Conservation (phyloP, 2,888 invertebrate species). For the Drosophila atroscutellata region DNA sequence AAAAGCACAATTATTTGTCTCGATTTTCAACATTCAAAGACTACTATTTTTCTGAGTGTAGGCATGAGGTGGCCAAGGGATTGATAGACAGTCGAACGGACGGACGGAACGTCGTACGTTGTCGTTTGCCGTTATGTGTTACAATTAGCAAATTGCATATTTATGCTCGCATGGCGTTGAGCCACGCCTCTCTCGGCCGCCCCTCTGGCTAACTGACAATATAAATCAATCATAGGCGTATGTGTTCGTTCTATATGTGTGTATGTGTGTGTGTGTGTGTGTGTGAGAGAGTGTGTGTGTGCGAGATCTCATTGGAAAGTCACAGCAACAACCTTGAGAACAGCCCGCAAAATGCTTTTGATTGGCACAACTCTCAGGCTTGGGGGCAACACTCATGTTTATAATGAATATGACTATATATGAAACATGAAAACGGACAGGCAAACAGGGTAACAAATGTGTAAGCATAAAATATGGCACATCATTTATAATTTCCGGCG, state of each 20-base stretch:
- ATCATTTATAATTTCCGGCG: conserved; percentile 77
- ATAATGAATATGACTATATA: conserved; percentile 31
- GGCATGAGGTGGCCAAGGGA: conserved; percentile 59
- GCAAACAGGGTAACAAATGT: conserved; percentile 11
- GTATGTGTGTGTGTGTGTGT: conserved; percentile 12
- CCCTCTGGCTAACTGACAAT: conserved; percentile 63
- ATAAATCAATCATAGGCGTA: conserved; percentile 73
- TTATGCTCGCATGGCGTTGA: conserved; percentile 71
- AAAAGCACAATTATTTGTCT: not conserved
- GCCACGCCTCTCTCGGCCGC: conserved; percentile 49
- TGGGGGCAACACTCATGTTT: conserved; percentile 29
- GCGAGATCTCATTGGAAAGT: conserved; percentile 75
- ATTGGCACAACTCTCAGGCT: conserved; percentile 55
- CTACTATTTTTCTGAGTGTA: not conserved
- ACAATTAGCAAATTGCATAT: conserved; percentile 79
- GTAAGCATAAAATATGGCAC: conserved; percentile 68
- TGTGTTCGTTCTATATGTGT: conserved; percentile 1
- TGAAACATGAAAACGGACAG: conserved; percentile 10
- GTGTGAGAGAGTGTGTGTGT: conserved; percentile 22
- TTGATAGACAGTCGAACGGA: conserved; percentile 22
- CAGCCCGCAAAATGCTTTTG: conserved; percentile 54
- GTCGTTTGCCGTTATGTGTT: conserved; percentile 71
- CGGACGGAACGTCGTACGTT: conserved; percentile 26
- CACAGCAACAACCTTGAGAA: conserved; percentile 65
- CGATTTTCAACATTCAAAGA: not conserved